Evolutionary conservation across 2,888 invertebrate species (phyloP).

Genomic region (Pandemis heparana): DNA sequence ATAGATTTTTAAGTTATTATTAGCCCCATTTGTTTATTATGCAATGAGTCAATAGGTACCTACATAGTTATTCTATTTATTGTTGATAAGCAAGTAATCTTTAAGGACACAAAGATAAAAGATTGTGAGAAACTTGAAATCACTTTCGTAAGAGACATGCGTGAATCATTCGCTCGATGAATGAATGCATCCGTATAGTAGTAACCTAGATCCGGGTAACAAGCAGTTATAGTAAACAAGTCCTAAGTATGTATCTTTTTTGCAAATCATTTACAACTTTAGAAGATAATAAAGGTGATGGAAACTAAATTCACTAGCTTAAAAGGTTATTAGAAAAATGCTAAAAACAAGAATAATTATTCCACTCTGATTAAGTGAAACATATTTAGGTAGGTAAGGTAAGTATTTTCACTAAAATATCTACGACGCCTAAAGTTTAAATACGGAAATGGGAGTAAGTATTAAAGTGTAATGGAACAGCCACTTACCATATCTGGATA

Average conservation of each 20-base stretch:
- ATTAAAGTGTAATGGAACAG: conserved; percentile 28
- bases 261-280: not conserved
- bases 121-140: not conserved
- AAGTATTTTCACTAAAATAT: not conserved
- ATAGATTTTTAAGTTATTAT: no score
- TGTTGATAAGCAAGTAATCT: not conserved
- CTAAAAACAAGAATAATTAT: no score
- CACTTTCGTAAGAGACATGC: conserved; percentile 1
- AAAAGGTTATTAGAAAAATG: no score
- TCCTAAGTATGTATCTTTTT: not conserved
- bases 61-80: not conserved
- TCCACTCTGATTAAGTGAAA: no score
- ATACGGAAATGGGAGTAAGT: conserved; percentile 25
- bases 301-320: no score
- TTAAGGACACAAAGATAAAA: conserved; percentile 1
- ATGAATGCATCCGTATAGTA: conserved; percentile 21
- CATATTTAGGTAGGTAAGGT: not conserved
- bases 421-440: not conserved
- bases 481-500: conserved; percentile 40
- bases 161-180: conserved; percentile 40
- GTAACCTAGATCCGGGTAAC: not conserved
- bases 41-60: not conserved
- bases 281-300: not conserved
- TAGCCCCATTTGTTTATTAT: not conserved
- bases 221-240: not conserved